Conservation (phyloP, 2,888 invertebrate genomes). For the Artemia sinica region DNA sequence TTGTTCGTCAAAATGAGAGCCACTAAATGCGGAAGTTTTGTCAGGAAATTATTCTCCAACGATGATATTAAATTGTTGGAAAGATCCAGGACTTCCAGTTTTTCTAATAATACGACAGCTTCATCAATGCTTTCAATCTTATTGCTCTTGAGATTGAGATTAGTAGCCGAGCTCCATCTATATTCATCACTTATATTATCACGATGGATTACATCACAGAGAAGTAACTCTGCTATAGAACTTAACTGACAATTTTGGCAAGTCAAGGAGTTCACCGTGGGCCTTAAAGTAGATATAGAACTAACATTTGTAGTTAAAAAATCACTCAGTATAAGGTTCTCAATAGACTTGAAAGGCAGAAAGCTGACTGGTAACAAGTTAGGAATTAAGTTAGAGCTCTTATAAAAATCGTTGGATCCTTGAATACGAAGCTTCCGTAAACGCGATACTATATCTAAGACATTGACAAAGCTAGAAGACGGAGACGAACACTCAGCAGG, state of each 20-base stretch:
- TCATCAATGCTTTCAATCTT: slow-evolving; percentile 18
- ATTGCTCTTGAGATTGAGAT: slow-evolving; percentile 4
- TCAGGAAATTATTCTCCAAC: slow-evolving; percentile 46
- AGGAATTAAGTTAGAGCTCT: slow-evolving; percentile 65
- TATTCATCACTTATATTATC: neutral
- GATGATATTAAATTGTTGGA: slow-evolving; percentile 58
- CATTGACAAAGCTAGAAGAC: slow-evolving; percentile 72
- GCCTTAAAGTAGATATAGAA: slow-evolving; percentile 36
- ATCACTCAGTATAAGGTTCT: slow-evolving; percentile 43
- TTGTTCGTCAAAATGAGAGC: slow-evolving; percentile 63
- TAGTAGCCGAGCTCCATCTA: neutral
- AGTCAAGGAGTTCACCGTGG: slow-evolving; percentile 44
- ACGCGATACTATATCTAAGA: slow-evolving; percentile 69
- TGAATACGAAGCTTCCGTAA: slow-evolving; percentile 47
- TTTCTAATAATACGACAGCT: slow-evolving; percentile 34
- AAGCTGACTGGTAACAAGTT: slow-evolving; percentile 63
- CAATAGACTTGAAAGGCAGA: slow-evolving; percentile 60
- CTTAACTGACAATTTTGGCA: slow-evolving; percentile 48
- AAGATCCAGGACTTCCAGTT: slow-evolving; percentile 37
- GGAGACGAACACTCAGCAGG: slow-evolving; percentile 55
- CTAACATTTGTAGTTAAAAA: slow-evolving; percentile 37
- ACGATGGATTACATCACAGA: slow-evolving; percentile 61
- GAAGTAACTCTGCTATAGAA: slow-evolving; percentile 55
- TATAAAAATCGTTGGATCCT: slow-evolving; percentile 48
- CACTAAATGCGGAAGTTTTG: slow-evolving; percentile 55